Evolutionary conservation across 92 coral and sea anemone species (phyloP).

Genomic region (Bergia puertoricense): DNA sequence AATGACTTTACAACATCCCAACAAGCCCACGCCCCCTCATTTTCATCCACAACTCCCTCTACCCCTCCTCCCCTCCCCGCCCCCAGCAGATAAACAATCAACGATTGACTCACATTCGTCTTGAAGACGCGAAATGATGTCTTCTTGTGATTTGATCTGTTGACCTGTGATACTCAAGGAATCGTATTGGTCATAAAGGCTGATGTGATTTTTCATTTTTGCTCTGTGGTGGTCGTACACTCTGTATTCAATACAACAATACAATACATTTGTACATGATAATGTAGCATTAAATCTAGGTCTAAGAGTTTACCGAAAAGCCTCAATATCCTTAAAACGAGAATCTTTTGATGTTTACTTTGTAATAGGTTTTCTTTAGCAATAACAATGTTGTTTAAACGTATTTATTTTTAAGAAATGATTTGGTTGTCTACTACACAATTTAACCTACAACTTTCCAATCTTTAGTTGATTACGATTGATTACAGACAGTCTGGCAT

Average conservation of each 20-base stretch:
- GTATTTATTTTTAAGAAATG: too few species aligned
- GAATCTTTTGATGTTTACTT: too few species aligned
- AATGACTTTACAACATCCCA: background rate
- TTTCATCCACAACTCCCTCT: background rate
- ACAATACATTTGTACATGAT: background rate
- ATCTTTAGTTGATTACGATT: too few species aligned
- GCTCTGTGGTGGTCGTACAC: constrained; percentile 51
- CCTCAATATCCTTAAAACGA: too few species aligned
- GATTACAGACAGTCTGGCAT: too few species aligned
- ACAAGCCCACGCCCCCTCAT: too few species aligned
- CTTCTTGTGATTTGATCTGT: constrained; percentile 58
- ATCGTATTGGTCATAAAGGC: constrained; percentile 65
- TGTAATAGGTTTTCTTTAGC: too few species aligned
- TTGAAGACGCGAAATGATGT: constrained; percentile 26
- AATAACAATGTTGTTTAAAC: too few species aligned
- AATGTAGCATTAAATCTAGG: background rate
- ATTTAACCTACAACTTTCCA: too few species aligned
- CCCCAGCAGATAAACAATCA: too few species aligned
- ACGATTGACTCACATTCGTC: constrained; percentile 53
- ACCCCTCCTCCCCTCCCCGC: background rate
- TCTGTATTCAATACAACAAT: constrained; percentile 30
- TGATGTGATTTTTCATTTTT: constrained; percentile 67
- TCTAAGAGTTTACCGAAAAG: too few species aligned
- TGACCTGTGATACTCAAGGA: constrained; percentile 45
- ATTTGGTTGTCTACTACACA: too few species aligned